Evolutionary conservation across 2,888 invertebrate species (phyloP), one percentile per base, ranked within the genome.

Genomic region (Drymonia ruficornis): DNA sequence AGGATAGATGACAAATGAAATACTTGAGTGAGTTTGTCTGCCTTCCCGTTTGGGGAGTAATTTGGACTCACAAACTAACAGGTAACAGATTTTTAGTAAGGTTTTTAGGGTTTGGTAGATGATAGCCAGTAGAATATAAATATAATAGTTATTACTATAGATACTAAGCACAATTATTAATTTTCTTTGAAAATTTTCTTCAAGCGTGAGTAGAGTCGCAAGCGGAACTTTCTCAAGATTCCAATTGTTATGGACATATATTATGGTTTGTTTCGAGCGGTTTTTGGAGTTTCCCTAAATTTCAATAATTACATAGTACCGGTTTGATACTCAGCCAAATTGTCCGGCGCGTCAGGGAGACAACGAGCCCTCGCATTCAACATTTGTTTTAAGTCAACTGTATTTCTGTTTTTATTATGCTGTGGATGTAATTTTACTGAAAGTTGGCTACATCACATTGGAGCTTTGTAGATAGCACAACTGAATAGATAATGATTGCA

Each of bases 281-380:
- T 16, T 15, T 42, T 42, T 18, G 9, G 18, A 16, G 18, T 42
- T 67, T 67, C 59, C 61, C 67, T 72, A 68, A 70, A 76, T 67
- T 67, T 62, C 61, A 53, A 67, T 72, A 75, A 65, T 59, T 51
- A 54, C 66, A 63, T 63, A 50, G 53, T 57, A 67, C 67, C 50
- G 60, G 58, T 69, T 83, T 83, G 78, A 78, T 56, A 55, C 55
- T 47, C 71, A 73, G 80, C 80, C 81, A 84, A 81, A 78, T 74
- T 64, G 67, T 69, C 55, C 67, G 61, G 49, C 52, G 56, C 60
- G 55, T 53, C 49, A 57, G 44, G 28, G 52, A 55, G 47, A 58
- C 53, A 55, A 53, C 52, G 36, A 46, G 57, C 46, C 50, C 58
- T 62, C 56, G 28, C 47, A 31, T 50, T 49, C 45, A 50, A 61